Percentiles rank a stretch among this genome's conserved stretches.
These are phyloP conservation scores for Scolopax bukidnonensis DNA, from an alignment of 2,797 vertebrate species.

Conservation along the genomic window DNA sequence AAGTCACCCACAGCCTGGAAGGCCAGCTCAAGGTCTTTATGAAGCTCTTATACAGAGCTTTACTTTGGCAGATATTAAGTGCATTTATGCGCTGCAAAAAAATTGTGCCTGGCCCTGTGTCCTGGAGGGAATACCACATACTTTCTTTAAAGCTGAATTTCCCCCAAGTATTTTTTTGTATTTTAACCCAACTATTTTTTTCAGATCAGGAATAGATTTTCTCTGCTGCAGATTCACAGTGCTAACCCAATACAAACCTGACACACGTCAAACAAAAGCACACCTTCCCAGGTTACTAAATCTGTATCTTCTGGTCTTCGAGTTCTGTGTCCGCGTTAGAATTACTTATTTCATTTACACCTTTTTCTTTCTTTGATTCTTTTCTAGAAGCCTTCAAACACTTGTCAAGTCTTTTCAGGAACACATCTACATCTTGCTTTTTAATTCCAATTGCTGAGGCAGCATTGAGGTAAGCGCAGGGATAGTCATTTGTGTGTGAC, in stretches of 20 bases:
- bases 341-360: slow-evolving; percentile 11
- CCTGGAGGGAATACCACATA: neutral
- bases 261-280: neutral
- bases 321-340: neutral
- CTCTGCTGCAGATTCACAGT: neutral
- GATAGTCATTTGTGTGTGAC: slow-evolving; percentile 90
- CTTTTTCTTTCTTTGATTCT: slow-evolving; percentile 65
- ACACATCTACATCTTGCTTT: slow-evolving; percentile 88
- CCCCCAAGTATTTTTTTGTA: neutral
- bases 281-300: neutral
- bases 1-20: neutral
- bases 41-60: neutral
- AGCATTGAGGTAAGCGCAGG: slow-evolving; percentile 93
- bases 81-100: neutral
- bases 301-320: neutral
- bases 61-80: neutral
- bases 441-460: slow-evolving; percentile 94
- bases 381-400: slow-evolving; percentile 87
- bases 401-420: slow-evolving; percentile 92
- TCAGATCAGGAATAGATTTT: neutral
- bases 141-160: neutral
- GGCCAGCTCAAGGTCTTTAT: neutral
- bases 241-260: neutral
- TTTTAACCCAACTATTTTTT: neutral
- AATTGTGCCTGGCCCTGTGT: neutral